Conservation (phyloP, 1,140 invertebrate genomes). For the Glossosoma conforme region DNA sequence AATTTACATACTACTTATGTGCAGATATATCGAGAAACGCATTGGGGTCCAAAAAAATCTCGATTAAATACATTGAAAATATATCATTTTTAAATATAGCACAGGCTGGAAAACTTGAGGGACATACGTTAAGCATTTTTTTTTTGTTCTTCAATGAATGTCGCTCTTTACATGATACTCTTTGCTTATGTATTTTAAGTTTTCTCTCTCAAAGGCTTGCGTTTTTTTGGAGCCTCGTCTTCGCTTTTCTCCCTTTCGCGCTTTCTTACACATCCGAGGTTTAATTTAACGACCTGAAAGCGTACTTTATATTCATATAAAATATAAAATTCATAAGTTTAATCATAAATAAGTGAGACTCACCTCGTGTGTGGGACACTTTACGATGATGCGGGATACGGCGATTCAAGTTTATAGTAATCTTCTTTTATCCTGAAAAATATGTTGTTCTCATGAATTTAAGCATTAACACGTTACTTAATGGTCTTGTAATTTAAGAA, state of each 20-base stretch:
- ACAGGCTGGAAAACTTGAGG: no score
- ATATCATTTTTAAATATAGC: no score
- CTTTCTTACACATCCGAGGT: constrained; percentile 14
- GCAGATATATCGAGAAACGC: constrained; percentile 10
- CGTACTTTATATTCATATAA: constrained; percentile 21
- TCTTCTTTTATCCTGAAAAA: no score
- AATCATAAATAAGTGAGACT: constrained; percentile 21
- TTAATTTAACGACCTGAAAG: constrained; percentile 15
- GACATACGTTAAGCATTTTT: no score
- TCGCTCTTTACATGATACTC: no score
- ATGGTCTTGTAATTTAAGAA: no score
- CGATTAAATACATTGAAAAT: constrained; percentile 29
- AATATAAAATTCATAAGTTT: constrained; percentile 26
- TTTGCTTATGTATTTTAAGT: constrained; percentile 25
- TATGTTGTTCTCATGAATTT: no score
- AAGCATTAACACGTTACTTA: no score
- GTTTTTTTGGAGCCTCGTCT: no score
- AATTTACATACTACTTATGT: constrained; percentile 6
- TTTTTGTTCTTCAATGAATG: no score
- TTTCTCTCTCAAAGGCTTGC: constrained; percentile 21
- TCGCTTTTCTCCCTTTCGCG: background rate
- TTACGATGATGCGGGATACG: background rate
- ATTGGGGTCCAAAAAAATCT: constrained; percentile 9
- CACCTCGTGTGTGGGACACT: background rate
- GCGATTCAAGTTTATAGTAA: no score